A percentile compares a stretch with the other conserved stretches of the same genome.
Conservation (phyloP, 1,140 invertebrate genomes). For the Eulimnadia texana region DNA sequence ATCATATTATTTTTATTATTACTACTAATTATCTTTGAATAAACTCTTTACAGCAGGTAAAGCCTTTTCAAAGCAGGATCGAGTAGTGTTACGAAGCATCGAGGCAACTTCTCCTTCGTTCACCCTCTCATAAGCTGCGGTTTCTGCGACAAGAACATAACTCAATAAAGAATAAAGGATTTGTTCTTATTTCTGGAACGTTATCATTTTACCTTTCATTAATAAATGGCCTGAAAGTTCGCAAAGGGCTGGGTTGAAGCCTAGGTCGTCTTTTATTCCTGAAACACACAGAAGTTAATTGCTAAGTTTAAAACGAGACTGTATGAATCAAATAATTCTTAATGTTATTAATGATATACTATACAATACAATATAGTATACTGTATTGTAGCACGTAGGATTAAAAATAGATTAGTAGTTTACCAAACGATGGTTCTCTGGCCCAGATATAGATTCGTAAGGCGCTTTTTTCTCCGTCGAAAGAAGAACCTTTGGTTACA, state of each 20-base stretch:
- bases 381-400: background rate
- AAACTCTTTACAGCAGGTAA: background rate
- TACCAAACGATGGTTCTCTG: constrained; percentile 34
- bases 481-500: constrained; percentile 38
- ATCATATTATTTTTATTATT: too few species aligned
- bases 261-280: constrained; percentile 36
- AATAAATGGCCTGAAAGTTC: constrained; percentile 52
- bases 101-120: constrained; percentile 19
- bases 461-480: constrained; percentile 17
- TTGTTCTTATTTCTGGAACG: constrained; percentile 17
- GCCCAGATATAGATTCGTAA: constrained; percentile 48
- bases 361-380: background rate
- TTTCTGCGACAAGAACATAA: constrained; percentile 29
- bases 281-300: constrained; percentile 17
- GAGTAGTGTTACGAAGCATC: background rate
- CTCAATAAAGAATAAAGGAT: constrained; percentile 3
- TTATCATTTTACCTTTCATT: constrained; percentile 40
- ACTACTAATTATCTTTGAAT: background rate
- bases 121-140: constrained; percentile 30
- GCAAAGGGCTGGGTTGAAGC: constrained; percentile 43
- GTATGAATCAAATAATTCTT: background rate
- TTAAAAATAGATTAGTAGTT: background rate
- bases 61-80: background rate
- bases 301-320: background rate
- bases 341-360: background rate